Base-by-base conservation (phyloP, 2,797 vertebrate species). In the Enteromius thamalakanensis region DNA sequence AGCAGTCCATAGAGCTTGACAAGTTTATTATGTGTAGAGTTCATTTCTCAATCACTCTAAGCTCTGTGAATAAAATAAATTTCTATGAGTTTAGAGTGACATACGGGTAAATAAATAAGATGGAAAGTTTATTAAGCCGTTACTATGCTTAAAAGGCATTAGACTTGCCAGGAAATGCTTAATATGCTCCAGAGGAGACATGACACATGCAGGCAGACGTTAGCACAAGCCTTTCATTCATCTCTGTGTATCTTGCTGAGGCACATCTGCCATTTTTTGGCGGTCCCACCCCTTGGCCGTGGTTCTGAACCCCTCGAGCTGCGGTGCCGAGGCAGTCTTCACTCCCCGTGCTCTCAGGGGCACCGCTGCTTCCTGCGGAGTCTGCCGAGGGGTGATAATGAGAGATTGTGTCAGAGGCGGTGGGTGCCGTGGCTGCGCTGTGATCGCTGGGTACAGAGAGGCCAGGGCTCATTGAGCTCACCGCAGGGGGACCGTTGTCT, bases 341-440 rank as follows among this genome's bases (percentile, higher is more conserved):
- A 17, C 82, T 86, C 34, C 45, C 32, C 11, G 14, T 78, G 60
- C 70, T 78, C 77, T 23, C 14, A 37, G 64, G 68, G 47, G 21
- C 45, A 47, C 19, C 11, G 2, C 74, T 86, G 81, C 55, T 70
- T 74, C 76, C 82, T 58, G 74, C 34, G 11, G 85, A 74, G 74
- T 83, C 80, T 88, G 77, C 47, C 55, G 78, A 85, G 78, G 72
- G 74, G 77, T 53, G 84, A 85, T 86, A 86, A 86, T 81, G 70
- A 89, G 85, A 76, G 80, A 85, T 85, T 85, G 72, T 85, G 76
- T 81, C 51, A 9, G 76, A 62, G 45, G 65, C 70, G 8, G 62
- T 64, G 55, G 71, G 49, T 47, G 51, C 77, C 40, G 53, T 9
- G 9, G 64, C 45, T 71, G 37, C 76, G 79, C 80, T 79, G 78